A percentile compares a stretch with the other conserved stretches of the same genome.
These are phyloP conservation scores for Hydrotaea diabolus DNA, from an alignment of 2,888 invertebrate species.

Conservation along the genomic window DNA sequence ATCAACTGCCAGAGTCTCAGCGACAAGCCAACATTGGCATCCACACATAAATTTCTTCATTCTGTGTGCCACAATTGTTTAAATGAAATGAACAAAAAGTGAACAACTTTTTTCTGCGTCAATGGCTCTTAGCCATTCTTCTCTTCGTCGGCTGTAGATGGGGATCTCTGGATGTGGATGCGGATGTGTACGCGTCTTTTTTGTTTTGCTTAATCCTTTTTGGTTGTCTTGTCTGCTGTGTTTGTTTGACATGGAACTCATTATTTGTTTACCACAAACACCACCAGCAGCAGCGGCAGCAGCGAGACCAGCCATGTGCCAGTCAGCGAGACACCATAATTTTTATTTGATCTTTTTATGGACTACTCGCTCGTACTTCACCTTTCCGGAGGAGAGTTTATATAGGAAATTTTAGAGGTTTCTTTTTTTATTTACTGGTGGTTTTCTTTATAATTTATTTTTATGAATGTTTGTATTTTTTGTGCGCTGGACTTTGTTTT, in stretches of 20 bases:
- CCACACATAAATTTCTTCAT: constrained; percentile 64
- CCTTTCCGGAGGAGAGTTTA: constrained; percentile 1
- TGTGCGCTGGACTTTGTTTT: neutral
- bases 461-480: constrained; percentile 47
- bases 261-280: constrained; percentile 41
- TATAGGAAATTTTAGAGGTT: constrained; percentile 15
- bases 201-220: neutral
- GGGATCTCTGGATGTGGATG: neutral
- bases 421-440: constrained; percentile 13
- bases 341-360: constrained; percentile 60
- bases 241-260: constrained; percentile 42
- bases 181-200: constrained; percentile 21
- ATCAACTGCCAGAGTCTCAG: neutral
- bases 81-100: constrained; percentile 60
- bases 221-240: constrained; percentile 11
- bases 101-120: constrained; percentile 49
- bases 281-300: neutral
- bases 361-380: constrained; percentile 9
- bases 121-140: too few species aligned
- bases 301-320: neutral
- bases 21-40: constrained; percentile 55
- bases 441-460: constrained; percentile 56
- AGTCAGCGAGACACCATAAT: constrained; percentile 47
- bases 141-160: neutral
- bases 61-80: constrained; percentile 65